These are phyloP conservation scores for Heliornis fulica DNA, from an alignment of 2,113 vertebrate species.

Conservation along the genomic window DNA sequence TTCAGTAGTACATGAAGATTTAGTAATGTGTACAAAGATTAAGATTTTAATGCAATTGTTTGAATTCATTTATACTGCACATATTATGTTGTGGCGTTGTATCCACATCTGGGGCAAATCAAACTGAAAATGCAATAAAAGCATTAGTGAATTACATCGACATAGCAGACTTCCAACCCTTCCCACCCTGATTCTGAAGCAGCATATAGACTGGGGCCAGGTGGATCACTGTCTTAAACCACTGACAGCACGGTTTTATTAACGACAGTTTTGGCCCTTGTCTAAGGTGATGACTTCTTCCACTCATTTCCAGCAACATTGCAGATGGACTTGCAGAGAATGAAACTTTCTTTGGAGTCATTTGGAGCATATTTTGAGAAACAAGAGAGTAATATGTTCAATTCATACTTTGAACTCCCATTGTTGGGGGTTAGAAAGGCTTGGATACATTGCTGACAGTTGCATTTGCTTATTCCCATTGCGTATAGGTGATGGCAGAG, in stretches of 20 bases:
- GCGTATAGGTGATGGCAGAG: constrained; percentile 88
- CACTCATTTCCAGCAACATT: not conserved
- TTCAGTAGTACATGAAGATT: not conserved
- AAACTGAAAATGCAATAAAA: not conserved
- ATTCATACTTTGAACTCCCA: too few species aligned
- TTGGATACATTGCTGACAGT: not conserved
- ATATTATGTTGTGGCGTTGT: not conserved
- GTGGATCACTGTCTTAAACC: not conserved
- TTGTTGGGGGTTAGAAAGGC: not conserved
- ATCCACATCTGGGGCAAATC: constrained; percentile 12
- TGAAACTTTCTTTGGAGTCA: not conserved
- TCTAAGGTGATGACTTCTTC: not conserved
- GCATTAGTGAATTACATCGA: not conserved
- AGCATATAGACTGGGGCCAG: not conserved
- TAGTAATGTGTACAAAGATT: not conserved
- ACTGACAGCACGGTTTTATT: not conserved
- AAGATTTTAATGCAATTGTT: not conserved
- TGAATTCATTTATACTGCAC: not conserved
- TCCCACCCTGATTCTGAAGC: not conserved
- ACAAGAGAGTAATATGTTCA: not conserved
- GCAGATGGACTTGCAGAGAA: not conserved
- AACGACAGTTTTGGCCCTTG: not conserved
- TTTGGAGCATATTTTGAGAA: not conserved
- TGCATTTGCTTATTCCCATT: not conserved
- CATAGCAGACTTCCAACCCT: not conserved